phyloP scores from a whole-genome alignment of 2,888 invertebrate species.

The Rotaria magnacalcarata region DNA sequence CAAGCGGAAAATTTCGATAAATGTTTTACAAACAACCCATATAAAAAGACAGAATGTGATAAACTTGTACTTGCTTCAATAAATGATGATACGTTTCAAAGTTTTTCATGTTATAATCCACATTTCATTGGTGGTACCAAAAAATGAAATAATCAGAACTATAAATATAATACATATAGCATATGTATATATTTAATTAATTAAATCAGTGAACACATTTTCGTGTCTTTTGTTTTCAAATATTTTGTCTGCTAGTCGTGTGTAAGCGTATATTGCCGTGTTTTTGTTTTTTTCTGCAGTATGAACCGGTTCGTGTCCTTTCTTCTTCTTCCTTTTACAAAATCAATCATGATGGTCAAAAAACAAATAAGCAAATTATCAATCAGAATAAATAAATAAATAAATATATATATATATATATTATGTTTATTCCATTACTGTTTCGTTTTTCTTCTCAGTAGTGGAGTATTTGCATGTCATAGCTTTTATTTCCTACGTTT shows the following conservation, averaged over 20 bases:
- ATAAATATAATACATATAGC: too few relatives aligned
- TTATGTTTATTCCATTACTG: not conserved
- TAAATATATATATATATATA: too few relatives aligned
- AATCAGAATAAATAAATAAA: not conserved
- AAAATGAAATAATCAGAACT: not conserved
- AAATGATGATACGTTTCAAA: constrained; percentile 10
- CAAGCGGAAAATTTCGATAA: constrained; percentile 32
- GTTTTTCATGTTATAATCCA: constrained; percentile 28
- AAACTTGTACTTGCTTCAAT: not conserved
- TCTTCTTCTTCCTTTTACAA: not conserved
- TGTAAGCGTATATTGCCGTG: not conserved
- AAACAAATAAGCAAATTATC: not conserved
- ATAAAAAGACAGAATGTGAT: constrained; percentile 21
- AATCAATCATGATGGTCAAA: not conserved
- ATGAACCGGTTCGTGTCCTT: not conserved
- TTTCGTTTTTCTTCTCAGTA: not conserved
- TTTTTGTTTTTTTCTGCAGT: not conserved
- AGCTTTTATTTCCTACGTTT: not conserved
- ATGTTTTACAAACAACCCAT: constrained; percentile 23
- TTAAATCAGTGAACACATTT: not conserved
- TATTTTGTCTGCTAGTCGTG: not conserved
- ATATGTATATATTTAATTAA: not conserved
- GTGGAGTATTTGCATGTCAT: not conserved
- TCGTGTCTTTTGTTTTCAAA: not conserved
- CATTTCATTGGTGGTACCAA: not conserved